Conservation (phyloP, 1,140 invertebrate genomes). For the Homalodisca vitripennis region DNA sequence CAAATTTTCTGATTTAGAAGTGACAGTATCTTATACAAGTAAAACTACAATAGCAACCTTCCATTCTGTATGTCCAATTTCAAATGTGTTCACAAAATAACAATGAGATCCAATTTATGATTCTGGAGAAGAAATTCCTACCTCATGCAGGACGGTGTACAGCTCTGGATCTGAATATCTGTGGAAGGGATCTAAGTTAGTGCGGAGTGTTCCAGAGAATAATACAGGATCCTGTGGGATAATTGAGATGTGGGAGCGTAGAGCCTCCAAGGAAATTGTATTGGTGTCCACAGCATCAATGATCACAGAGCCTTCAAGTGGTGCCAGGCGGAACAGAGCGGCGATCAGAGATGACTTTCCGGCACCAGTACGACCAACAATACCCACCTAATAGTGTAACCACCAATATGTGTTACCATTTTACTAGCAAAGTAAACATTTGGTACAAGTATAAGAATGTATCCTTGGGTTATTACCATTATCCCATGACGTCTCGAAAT, state of each 20-base stretch:
- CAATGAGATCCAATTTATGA: too few species aligned
- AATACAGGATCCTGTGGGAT: slow-evolving; percentile 90
- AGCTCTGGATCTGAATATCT: slow-evolving; percentile 72
- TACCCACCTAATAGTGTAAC: slow-evolving; percentile 56
- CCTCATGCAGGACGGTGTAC: slow-evolving; percentile 78
- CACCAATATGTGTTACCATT: too few species aligned
- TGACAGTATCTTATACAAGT: too few species aligned
- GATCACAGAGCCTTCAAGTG: slow-evolving; percentile 62
- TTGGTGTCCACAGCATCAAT: slow-evolving; percentile 51
- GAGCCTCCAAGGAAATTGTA: slow-evolving; percentile 62
- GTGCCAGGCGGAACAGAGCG: slow-evolving; percentile 69
- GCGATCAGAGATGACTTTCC: slow-evolving; percentile 76
- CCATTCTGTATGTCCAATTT: too few species aligned
- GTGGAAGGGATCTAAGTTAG: slow-evolving; percentile 83
- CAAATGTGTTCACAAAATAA: too few species aligned
- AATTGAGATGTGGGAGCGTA: slow-evolving; percentile 79
- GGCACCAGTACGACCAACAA: slow-evolving; percentile 66
- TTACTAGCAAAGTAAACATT: too few species aligned
- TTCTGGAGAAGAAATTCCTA: slow-evolving; percentile 43
- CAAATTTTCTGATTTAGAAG: too few species aligned
- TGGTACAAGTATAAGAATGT: too few species aligned
- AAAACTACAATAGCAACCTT: too few species aligned
- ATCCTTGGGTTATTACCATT: too few species aligned
- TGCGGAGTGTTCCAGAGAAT: slow-evolving; percentile 77
- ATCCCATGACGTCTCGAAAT: too few species aligned